Evolutionary conservation across 2,888 invertebrate species (phyloP).

Genomic region (Mactromeris polynyma): DNA sequence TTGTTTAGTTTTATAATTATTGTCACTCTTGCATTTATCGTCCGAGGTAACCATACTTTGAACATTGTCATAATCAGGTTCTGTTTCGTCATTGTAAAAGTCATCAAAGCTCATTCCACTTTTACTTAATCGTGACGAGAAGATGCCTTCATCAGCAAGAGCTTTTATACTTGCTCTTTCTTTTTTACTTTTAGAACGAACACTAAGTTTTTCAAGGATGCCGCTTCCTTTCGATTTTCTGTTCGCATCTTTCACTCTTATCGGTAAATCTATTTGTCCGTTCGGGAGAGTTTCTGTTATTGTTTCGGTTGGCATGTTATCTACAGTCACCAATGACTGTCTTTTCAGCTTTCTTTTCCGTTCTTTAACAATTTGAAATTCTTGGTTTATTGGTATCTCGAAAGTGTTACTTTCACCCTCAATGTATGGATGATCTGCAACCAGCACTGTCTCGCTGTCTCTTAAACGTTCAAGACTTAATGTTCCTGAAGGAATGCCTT

Average conservation of each 20-base stretch:
- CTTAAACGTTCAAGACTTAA: slow-evolving; percentile 77
- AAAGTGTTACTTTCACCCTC: slow-evolving; percentile 65
- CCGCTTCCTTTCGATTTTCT: slow-evolving; percentile 78
- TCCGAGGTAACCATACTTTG: slow-evolving; percentile 42
- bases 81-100: slow-evolving; percentile 51
- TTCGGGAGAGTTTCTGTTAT: slow-evolving; percentile 8
- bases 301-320: not conserved
- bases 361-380: slow-evolving; percentile 71
- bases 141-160: slow-evolving; percentile 81
- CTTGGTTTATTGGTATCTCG: slow-evolving; percentile 73
- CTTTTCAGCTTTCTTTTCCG: slow-evolving; percentile 61
- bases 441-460: slow-evolving; percentile 77
- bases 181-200: slow-evolving; percentile 77
- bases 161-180: slow-evolving; percentile 82
- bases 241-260: slow-evolving; percentile 74
- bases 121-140: slow-evolving; percentile 80
- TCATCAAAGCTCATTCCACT: slow-evolving; percentile 77
- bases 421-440: slow-evolving; percentile 66
- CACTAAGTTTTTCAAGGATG: slow-evolving; percentile 81
- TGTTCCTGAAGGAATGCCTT: slow-evolving; percentile 73
- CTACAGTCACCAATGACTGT: slow-evolving; percentile 34
- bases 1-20: slow-evolving; percentile 45
- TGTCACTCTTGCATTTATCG: too few species aligned
- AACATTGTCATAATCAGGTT: slow-evolving; percentile 28
- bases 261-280: slow-evolving; percentile 75